A percentile compares a stretch with the other conserved stretches of the same genome.
Conservation (phyloP, 2,113 vertebrate genomes). For the Uria aalge region DNA sequence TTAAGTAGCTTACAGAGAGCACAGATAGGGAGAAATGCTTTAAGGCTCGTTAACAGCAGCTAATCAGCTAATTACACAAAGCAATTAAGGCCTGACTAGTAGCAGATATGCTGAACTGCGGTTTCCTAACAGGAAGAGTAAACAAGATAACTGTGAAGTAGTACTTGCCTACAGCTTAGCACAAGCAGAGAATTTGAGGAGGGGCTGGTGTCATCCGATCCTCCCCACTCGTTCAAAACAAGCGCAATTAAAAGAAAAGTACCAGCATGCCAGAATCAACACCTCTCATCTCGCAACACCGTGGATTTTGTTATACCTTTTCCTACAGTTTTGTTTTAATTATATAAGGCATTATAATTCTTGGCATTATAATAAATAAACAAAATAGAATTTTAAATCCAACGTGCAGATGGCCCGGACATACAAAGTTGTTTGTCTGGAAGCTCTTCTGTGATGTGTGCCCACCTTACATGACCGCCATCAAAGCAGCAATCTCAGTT, state of each 20-base stretch:
- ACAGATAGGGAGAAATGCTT: neutral
- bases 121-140: neutral
- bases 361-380: neutral
- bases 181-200: neutral
- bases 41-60: neutral
- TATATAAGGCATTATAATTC: neutral
- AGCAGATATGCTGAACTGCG: neutral
- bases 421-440: neutral
- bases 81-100: neutral
- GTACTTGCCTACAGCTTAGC: neutral
- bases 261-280: neutral
- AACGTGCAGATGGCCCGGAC: neutral
- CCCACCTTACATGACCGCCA: neutral
- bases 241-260: accelerated
- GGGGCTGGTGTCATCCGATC: accelerated
- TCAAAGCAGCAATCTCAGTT: accelerated
- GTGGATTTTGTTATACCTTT: accelerated
- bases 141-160: neutral
- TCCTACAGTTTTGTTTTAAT: neutral
- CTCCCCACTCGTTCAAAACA: neutral
- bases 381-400: neutral
- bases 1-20: neutral
- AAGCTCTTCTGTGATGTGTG: neutral
- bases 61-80: neutral
- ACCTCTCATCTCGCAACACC: neutral